Evolutionary conservation across 1,140 invertebrate genomes (phyloP).

Genomic region (Eufriesea mexicana): DNA sequence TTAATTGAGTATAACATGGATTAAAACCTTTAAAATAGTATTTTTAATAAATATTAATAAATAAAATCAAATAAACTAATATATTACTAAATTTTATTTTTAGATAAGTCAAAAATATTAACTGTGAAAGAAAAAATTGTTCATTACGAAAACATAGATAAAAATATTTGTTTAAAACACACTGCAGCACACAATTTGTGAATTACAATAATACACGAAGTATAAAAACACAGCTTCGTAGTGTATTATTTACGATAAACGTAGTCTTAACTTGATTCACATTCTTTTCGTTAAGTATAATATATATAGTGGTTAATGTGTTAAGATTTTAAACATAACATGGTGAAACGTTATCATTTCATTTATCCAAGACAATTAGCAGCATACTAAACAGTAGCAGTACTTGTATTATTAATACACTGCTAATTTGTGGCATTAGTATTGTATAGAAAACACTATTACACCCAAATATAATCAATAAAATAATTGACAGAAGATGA

Average conservation of each 20-base stretch:
- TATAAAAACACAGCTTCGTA: not conserved
- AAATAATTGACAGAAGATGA: not conserved
- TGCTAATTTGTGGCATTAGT: not conserved
- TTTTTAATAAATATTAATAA: too few relatives aligned
- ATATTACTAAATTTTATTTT: not conserved
- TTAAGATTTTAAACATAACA: not conserved
- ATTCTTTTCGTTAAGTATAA: not conserved
- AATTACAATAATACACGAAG: not conserved
- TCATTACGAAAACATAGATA: not conserved
- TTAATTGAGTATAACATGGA: not conserved
- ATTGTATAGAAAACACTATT: not conserved
- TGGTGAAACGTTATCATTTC: not conserved
- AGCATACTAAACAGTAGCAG: not conserved
- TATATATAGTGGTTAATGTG: not conserved
- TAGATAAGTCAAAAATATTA: not conserved
- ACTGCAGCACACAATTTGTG: not conserved
- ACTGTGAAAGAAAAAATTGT: not conserved
- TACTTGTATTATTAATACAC: not conserved
- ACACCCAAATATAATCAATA: not conserved
- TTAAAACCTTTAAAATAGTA: too few relatives aligned
- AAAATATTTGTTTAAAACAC: not conserved
- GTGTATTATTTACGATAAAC: not conserved
- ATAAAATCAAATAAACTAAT: too few relatives aligned
- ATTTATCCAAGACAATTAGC: slow-evolving; percentile 3
- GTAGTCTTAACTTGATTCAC: not conserved